A percentile compares a stretch with the other conserved stretches of the same genome.
These are phyloP conservation scores for Trichopria drosophilae DNA, from an alignment of 2,888 invertebrate genomes.

Conservation along the genomic window DNA sequence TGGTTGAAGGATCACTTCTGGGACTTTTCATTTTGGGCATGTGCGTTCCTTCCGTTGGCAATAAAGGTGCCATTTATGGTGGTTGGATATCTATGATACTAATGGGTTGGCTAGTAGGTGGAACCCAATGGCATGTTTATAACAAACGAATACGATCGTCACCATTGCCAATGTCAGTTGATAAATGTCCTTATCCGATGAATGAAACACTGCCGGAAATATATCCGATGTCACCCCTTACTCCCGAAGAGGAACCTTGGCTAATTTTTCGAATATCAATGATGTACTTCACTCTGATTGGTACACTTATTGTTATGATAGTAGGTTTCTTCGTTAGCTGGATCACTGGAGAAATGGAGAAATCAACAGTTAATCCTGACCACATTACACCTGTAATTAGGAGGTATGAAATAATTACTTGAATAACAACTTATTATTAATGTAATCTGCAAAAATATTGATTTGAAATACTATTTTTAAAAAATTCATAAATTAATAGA, in stretches of 20 bases:
- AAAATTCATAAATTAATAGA: too few species aligned
- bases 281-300: conserved; percentile 70
- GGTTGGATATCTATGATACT: conserved; percentile 45
- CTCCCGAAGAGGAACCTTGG: conserved; percentile 50
- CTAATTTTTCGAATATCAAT: conserved; percentile 68
- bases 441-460: too few species aligned
- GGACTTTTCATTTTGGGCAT: conserved; percentile 72
- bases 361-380: conserved; percentile 64
- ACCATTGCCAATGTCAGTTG: conserved; percentile 38
- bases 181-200: conserved; percentile 39
- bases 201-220: conserved; percentile 38
- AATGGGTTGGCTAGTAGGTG: conserved; percentile 46
- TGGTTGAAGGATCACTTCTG: conserved; percentile 69
- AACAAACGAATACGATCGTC: conserved; percentile 36
- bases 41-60: conserved; percentile 64
- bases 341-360: conserved; percentile 62
- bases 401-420: conserved; percentile 50
- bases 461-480: too few species aligned
- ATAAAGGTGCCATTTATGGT: conserved; percentile 64
- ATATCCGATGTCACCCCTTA: neutral
- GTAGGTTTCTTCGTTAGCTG: conserved; percentile 68
- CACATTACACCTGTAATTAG: conserved; percentile 65
- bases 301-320: conserved; percentile 63
- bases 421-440: too few species aligned
- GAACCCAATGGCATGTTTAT: conserved; percentile 44